phyloP scores from a whole-genome alignment of 2,888 invertebrate genomes.

The Zaprionus obscuricornis region DNA sequence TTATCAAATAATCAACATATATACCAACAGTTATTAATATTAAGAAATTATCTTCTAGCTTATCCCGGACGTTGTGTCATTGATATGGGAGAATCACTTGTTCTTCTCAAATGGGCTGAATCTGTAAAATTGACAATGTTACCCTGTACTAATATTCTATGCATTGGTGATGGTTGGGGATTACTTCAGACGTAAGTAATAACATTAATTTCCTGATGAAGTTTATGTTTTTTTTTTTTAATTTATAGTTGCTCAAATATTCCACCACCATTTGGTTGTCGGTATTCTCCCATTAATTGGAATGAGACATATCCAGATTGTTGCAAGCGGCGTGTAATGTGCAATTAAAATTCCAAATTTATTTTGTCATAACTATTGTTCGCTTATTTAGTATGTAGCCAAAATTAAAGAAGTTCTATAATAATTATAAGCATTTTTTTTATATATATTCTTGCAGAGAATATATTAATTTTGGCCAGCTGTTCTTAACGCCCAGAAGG shows the following conservation, averaged over 20 bases:
- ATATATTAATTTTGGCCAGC: no score
- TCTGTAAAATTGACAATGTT: constrained; percentile 24
- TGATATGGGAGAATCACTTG: constrained; percentile 38
- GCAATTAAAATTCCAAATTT: constrained; percentile 22
- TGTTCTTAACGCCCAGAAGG: no score
- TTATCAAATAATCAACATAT: background rate
- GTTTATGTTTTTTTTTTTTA: background rate
- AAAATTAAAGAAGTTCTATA: no score
- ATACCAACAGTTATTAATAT: no score
- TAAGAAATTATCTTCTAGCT: constrained; percentile 13
- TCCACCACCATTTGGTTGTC: constrained; percentile 36
- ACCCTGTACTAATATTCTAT: constrained; percentile 44
- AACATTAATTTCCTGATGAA: no score
- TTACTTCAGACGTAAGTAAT: constrained; percentile 50
- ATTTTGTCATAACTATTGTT: no score
- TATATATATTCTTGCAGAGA: no score
- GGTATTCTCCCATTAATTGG: constrained; percentile 32
- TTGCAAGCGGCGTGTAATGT: constrained; percentile 48
- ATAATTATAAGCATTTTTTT: no score
- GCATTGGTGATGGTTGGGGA: constrained; percentile 56
- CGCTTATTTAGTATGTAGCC: no score
- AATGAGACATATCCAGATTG: constrained; percentile 37
- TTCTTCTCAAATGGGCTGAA: constrained; percentile 34
- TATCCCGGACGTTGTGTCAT: constrained; percentile 56
- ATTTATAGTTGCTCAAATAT: constrained; percentile 36